These are phyloP conservation scores for Gari tellinella DNA, from an alignment of 2,888 invertebrate genomes.

Conservation along the genomic window DNA sequence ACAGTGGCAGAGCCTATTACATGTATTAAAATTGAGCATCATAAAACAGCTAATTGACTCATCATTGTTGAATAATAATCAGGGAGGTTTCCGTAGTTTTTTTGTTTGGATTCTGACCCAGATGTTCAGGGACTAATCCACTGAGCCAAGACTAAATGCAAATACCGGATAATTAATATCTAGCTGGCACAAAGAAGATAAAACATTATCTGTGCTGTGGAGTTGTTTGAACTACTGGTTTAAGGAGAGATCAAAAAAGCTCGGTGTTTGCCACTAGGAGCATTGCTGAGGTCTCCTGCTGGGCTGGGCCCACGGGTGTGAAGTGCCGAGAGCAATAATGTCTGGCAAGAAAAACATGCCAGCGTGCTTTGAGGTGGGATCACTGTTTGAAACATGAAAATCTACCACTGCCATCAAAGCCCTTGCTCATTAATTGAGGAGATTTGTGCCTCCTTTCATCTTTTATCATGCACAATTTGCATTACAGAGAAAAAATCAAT, in stretches of 20 bases:
- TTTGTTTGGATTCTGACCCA: too few relatives aligned
- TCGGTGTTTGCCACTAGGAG: constrained; percentile 35
- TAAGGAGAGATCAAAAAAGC: constrained; percentile 47
- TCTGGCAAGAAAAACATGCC: constrained; percentile 26
- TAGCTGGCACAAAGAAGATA: too few relatives aligned
- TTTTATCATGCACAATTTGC: constrained; percentile 63
- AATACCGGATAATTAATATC: too few relatives aligned
- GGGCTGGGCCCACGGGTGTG: constrained; percentile 29
- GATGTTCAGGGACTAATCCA: too few relatives aligned
- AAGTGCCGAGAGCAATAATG: constrained; percentile 42
- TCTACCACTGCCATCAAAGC: constrained; percentile 58
- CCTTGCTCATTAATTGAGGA: constrained; percentile 49
- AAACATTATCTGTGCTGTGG: too few relatives aligned
- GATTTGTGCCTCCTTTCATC: constrained; percentile 56
- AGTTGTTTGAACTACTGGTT: too few relatives aligned
- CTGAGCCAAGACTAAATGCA: too few relatives aligned
- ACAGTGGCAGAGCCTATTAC: too few relatives aligned
- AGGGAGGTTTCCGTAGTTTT: too few relatives aligned
- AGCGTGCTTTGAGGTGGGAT: constrained; percentile 57
- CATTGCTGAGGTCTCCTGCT: constrained; percentile 36
- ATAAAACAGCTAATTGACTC: too few relatives aligned
- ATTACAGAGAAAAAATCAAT: constrained; percentile 49
- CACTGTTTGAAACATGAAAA: constrained; percentile 57
- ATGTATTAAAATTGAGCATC: too few relatives aligned
- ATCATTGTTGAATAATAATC: too few relatives aligned